Evolutionary conservation across 2,888 invertebrate species (phyloP).

Genomic region (Steromphala cineraria): DNA sequence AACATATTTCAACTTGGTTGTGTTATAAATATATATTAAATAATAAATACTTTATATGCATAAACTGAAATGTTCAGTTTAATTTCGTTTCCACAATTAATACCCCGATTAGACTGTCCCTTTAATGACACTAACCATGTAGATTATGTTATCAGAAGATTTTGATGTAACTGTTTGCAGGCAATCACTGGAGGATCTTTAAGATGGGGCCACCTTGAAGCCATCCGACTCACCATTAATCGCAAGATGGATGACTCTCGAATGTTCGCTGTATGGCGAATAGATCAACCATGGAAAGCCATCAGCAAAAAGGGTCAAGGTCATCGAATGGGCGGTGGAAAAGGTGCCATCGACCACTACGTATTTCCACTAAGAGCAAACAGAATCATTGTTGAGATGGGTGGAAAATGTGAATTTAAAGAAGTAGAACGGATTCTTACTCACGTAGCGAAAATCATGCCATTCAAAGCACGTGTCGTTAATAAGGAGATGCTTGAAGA

Average conservation of each 20-base stretch:
- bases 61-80: too few species aligned
- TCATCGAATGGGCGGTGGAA: conserved; percentile 96
- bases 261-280: conserved; percentile 96
- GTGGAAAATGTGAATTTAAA: conserved; percentile 89
- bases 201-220: conserved; percentile 88
- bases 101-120: too few species aligned
- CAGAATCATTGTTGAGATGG: conserved; percentile 94
- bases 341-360: conserved; percentile 95
- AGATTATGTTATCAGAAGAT: background rate
- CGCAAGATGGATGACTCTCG: conserved; percentile 85
- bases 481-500: conserved; percentile 86
- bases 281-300: conserved; percentile 97
- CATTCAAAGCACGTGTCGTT: conserved; percentile 90
- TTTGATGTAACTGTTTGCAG: conserved; percentile 76
- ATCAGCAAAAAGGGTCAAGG: conserved; percentile 86
- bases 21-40: too few species aligned
- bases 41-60: too few species aligned
- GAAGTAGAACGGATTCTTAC: conserved; percentile 76
- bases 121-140: too few species aligned
- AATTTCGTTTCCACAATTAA: too few species aligned
- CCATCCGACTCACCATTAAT: conserved; percentile 87
- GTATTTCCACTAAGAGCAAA: conserved; percentile 93
- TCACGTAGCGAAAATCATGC: conserved; percentile 87
- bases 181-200: conserved; percentile 90
- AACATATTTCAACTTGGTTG: too few species aligned